Conservation (phyloP, 2,113 vertebrate species). For the Barbus barbus region DNA sequence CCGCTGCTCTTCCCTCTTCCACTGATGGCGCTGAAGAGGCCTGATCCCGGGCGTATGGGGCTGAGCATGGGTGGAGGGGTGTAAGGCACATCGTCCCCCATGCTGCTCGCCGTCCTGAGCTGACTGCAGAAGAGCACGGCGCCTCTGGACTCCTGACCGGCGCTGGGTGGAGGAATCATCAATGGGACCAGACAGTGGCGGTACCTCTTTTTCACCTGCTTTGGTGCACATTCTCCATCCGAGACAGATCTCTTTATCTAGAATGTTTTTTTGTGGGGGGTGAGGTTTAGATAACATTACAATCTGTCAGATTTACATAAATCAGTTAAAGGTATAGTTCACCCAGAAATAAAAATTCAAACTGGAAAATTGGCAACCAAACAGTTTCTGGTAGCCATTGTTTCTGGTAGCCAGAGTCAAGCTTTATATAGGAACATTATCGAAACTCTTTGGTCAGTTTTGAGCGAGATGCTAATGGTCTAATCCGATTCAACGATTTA, state of each 20-base stretch:
- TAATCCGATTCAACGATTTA: too few relatives aligned
- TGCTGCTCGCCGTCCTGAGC: constrained; percentile 78
- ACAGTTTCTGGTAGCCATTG: too few relatives aligned
- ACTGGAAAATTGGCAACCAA: too few relatives aligned
- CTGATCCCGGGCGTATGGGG: constrained; percentile 83
- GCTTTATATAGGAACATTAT: too few relatives aligned
- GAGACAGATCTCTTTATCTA: constrained; percentile 34
- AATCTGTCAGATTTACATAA: too few relatives aligned
- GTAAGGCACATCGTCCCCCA: constrained; percentile 76
- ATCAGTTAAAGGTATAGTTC: too few relatives aligned
- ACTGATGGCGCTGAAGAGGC: constrained; percentile 83
- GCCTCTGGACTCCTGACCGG: constrained; percentile 69
- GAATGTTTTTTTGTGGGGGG: not conserved
- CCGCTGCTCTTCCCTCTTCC: constrained; percentile 63
- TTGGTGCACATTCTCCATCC: not conserved
- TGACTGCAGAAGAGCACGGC: constrained; percentile 85
- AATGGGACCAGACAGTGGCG: constrained; percentile 82
- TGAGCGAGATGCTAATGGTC: too few relatives aligned
- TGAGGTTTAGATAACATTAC: too few relatives aligned
- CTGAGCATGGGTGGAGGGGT: constrained; percentile 88
- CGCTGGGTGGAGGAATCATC: constrained; percentile 81
- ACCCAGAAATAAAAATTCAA: too few relatives aligned
- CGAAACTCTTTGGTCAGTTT: too few relatives aligned
- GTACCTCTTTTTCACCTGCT: constrained; percentile 79
- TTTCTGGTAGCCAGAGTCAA: too few relatives aligned